A percentile compares a stretch with the other conserved stretches of the same genome.
phyloP scores from a whole-genome alignment of 2,797 vertebrate genomes.

The Sebastes paucispinis region DNA sequence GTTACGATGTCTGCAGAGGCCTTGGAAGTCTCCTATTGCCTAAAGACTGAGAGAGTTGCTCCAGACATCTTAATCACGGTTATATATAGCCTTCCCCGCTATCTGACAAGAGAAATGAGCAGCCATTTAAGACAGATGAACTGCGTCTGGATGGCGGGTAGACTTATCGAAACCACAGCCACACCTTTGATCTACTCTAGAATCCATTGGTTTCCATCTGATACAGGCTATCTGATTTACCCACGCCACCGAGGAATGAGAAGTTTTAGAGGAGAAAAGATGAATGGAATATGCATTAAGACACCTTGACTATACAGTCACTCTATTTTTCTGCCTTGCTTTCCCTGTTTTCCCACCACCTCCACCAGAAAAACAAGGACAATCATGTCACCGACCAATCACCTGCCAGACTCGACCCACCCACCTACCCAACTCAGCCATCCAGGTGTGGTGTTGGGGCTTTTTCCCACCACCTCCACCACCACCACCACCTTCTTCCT shows the following conservation, averaged over 20 bases:
- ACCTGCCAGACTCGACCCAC: too few species aligned
- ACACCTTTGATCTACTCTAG: conserved; percentile 77
- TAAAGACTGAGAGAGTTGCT: conserved; percentile 52
- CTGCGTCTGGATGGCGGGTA: conserved; percentile 67
- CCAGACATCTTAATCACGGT: conserved; percentile 75
- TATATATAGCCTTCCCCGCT: conserved; percentile 69
- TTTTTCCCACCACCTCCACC: neutral
- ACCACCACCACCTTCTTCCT: conserved; percentile 16
- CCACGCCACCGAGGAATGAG: conserved; percentile 61
- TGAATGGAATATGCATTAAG: conserved; percentile 80
- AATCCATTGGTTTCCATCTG: conserved; percentile 75
- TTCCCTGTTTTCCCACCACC: neutral
- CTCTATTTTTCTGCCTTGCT: conserved; percentile 62
- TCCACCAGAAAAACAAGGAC: too few species aligned
- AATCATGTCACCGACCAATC: too few species aligned
- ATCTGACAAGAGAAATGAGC: conserved; percentile 81
- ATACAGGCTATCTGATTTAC: conserved; percentile 74
- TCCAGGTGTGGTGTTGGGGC: too few species aligned
- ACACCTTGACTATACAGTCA: conserved; percentile 61
- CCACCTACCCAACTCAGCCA: too few species aligned
- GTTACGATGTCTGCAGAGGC: conserved; percentile 40
- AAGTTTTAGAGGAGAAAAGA: conserved; percentile 64
- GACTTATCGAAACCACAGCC: conserved; percentile 76
- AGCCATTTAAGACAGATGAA: conserved; percentile 80
- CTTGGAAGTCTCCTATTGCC: conserved; percentile 61